These are phyloP conservation scores for Horisme vitalbata DNA, from an alignment of 2,888 invertebrate species.

Conservation along the genomic window DNA sequence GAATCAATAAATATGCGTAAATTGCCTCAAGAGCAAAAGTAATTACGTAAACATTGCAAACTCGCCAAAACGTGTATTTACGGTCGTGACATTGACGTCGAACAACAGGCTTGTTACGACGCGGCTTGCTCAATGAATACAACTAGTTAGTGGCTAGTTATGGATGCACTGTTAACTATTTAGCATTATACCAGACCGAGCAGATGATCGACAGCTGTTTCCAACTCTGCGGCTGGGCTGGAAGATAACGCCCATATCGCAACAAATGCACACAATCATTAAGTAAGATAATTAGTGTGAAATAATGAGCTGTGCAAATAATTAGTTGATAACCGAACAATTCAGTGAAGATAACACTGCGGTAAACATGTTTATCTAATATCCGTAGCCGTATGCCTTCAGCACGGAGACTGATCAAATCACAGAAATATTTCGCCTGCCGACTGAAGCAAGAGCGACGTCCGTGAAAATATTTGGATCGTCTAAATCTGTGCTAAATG, in stretches of 20 bases:
- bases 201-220: conserved; percentile 51
- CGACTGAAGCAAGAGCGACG: conserved; percentile 62
- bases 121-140: conserved; percentile 37
- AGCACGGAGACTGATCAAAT: conserved; percentile 8
- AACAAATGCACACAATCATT: conserved; percentile 43
- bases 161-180: conserved; percentile 27
- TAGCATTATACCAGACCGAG: conserved; percentile 29
- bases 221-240: conserved; percentile 40
- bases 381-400: conserved; percentile 7
- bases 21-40: conserved; percentile 1
- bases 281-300: conserved; percentile 45
- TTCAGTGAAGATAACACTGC: conserved; percentile 27
- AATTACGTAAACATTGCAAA: conserved; percentile 9
- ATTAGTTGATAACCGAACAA: conserved; percentile 33
- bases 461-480: conserved; percentile 75
- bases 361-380: conserved; percentile 19
- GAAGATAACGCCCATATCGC: conserved; percentile 52
- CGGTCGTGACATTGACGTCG: conserved; percentile 39
- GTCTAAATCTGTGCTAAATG: conserved; percentile 72
- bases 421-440: conserved; percentile 40
- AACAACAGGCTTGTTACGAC: conserved; percentile 37
- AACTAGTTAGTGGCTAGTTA: conserved; percentile 22
- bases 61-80: conserved; percentile 18
- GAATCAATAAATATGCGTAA: conserved; percentile 1
- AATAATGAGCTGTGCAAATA: conserved; percentile 38